These are phyloP conservation scores for Ochropleura plecta DNA, from an alignment of 2,888 invertebrate species.

Conservation along the genomic window DNA sequence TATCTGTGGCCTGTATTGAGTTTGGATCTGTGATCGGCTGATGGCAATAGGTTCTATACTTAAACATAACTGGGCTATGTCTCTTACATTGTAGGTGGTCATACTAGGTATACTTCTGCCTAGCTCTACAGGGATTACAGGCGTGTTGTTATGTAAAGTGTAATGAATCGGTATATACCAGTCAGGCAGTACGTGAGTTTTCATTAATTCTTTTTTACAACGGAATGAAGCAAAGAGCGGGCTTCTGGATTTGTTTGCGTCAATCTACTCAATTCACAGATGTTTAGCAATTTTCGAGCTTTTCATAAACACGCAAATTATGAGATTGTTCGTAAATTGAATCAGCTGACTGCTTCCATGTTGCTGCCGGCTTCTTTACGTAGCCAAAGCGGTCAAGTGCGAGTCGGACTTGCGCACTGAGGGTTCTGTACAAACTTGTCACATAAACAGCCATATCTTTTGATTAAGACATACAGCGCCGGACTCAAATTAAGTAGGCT, in stretches of 20 bases:
- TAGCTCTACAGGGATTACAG: no score
- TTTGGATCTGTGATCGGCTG: neutral
- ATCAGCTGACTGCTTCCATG: slow-evolving; percentile 31
- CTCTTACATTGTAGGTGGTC: neutral
- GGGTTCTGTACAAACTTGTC: no score
- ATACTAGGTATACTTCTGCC: neutral
- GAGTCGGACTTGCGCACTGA: no score
- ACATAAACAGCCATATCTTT: no score
- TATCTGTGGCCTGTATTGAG: neutral
- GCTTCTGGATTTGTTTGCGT: slow-evolving; percentile 42
- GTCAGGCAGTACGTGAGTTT: slow-evolving; percentile 14
- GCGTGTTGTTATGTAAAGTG: slow-evolving; percentile 3
- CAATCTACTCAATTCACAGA: slow-evolving; percentile 49
- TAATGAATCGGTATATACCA: slow-evolving; percentile 12
- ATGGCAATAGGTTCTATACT: neutral
- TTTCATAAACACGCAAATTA: slow-evolving; percentile 46
- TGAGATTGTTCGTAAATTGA: slow-evolving; percentile 51
- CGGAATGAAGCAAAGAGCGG: slow-evolving; percentile 40
- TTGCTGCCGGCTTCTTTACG: neutral
- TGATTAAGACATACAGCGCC: no score
- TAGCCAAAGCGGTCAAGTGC: no score
- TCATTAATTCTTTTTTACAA: slow-evolving; percentile 44
- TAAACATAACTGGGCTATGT: neutral
- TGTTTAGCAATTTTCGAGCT: slow-evolving; percentile 47
- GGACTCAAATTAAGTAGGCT: no score